Base-by-base conservation (phyloP, 2,113 vertebrate genomes). In the Hippopotamus amphibius region DNA sequence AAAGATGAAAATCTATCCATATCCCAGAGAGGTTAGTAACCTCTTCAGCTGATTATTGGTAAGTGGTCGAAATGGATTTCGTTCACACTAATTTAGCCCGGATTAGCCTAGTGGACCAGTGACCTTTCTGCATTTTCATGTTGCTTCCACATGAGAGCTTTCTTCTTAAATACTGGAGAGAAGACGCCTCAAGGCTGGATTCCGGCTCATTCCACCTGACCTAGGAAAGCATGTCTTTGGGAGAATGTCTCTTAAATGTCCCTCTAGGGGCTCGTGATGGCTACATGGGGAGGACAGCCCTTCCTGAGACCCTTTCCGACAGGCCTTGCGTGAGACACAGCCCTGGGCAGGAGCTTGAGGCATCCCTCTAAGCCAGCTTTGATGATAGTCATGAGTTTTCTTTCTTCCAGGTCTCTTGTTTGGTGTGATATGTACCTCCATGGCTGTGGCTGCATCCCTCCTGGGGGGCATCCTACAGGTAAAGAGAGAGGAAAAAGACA, bases 401-500 rank as follows among this genome's bases (percentile, higher is more conserved):
- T 76, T 86, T 95, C 88, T 96, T 97, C 16, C 89, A 99, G 99
- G 99, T 98, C 46, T 99, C 11, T 11, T 99, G 6, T 99, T 99
- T 8, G 99, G 99, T 0, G 6, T 98, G 13, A 59, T 99, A 10
- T 99, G 99, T 95, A 99, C 99, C 3, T 98, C 97, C 0, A 99
- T 99, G 99, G 99, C 99, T 9, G 98, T 98, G 76, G 98, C 97
- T 71, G 99, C 99, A 2, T 99, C 99, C 0, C 88, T 99, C 66
- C 97, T 99, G 98, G 99, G 99, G 66, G 97, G 98, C 43, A 95
- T 99, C 10, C 96, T 99, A 7, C 99, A 99, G 99, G 99, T 99
- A 98, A 96, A 5, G 11, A 69, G 12, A n/a, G 33, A 55, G 16
- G 3, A 0, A 26, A 88, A 88, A 74, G 4, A 16, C 6, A 8